Percentiles rank a stretch among this genome's conserved stretches.
These are phyloP conservation scores for Stenchaetothrips biformis DNA, from an alignment of 2,888 invertebrate genomes.

Conservation along the genomic window DNA sequence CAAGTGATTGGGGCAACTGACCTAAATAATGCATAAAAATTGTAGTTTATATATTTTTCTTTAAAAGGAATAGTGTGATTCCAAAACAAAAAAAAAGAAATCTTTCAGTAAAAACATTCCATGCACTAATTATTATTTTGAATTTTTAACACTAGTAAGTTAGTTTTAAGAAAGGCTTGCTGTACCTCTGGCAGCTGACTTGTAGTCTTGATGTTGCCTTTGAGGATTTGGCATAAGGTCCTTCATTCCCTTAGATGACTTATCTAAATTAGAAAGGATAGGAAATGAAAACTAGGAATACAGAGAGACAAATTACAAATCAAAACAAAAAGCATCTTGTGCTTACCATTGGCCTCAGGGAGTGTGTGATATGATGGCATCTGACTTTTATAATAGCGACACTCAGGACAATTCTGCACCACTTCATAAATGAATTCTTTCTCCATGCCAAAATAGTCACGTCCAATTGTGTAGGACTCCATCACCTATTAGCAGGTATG, in stretches of 20 bases:
- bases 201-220: slow-evolving; percentile 2
- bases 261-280: not conserved
- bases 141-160: too few species aligned
- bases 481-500: slow-evolving; percentile 53
- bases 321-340: not conserved
- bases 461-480: slow-evolving; percentile 78
- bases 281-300: not conserved
- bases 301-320: not conserved
- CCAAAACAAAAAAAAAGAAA: not conserved
- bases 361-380: slow-evolving; percentile 43
- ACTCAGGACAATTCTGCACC: slow-evolving; percentile 81
- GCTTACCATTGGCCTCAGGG: not conserved
- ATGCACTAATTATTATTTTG: too few species aligned
- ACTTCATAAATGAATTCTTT: slow-evolving; percentile 85
- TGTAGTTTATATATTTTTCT: not conserved
- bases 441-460: slow-evolving; percentile 82
- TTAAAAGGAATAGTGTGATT: not conserved
- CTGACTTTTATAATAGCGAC: slow-evolving; percentile 81
- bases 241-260: not conserved
- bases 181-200: not conserved
- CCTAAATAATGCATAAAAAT: not conserved
- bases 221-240: not conserved
- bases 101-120: not conserved
- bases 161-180: not conserved
- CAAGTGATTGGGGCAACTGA: not conserved